phyloP scores from a whole-genome alignment of 2,113 vertebrate genomes.

The Lipotes vexillifer region DNA sequence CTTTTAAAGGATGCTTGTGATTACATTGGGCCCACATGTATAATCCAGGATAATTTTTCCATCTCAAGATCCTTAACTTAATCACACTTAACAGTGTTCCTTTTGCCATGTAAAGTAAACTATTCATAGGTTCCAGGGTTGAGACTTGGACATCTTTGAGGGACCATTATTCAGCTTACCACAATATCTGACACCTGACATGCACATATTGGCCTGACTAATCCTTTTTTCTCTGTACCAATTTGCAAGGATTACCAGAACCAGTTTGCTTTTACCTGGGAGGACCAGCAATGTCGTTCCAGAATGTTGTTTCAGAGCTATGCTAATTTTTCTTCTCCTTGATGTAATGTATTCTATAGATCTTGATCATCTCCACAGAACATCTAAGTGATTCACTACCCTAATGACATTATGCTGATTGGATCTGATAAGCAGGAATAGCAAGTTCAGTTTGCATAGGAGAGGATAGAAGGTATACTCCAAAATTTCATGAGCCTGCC shows the following conservation, averaged over 20 bases:
- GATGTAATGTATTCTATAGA: not conserved
- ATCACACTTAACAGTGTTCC: not conserved
- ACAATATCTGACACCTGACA: not conserved
- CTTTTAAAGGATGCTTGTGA: not conserved
- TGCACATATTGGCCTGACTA: not conserved
- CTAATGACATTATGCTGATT: not conserved
- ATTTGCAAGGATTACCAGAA: not conserved
- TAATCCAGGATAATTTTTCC: not conserved
- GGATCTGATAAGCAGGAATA: not conserved
- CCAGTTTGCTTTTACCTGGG: not conserved
- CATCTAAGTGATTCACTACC: not conserved
- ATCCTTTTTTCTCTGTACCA: not conserved
- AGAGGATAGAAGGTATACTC: not conserved
- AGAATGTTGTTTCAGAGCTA: not conserved
- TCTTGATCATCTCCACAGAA: not conserved
- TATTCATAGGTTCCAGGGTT: not conserved
- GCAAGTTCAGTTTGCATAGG: not conserved
- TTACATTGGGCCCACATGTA: not conserved
- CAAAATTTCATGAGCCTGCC: not conserved
- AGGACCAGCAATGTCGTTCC: not conserved
- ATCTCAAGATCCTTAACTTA: not conserved
- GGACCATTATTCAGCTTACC: not conserved
- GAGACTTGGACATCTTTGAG: not conserved
- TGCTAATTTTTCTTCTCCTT: not conserved
- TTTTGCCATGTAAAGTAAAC: not conserved